Evolutionary conservation across 1,140 invertebrate genomes (phyloP), one percentile per base, ranked within the genome.

Genomic region (Idris sp.): DNA sequence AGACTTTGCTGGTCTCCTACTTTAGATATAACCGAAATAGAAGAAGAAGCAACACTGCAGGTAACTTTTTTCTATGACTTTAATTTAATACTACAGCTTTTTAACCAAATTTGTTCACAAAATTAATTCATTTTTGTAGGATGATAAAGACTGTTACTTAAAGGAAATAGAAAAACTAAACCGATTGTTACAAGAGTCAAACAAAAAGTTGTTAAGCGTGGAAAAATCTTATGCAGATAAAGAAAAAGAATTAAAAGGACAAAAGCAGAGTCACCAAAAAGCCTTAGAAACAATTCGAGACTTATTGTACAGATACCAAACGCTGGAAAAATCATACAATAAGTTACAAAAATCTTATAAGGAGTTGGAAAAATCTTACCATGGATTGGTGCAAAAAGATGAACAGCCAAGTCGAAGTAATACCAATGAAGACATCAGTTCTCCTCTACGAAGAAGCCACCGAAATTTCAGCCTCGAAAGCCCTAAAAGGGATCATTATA

Each of bases 211-310:
- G 3, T 83, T 79, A 10, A 86, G 76, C 25, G 53, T 77, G 2
- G 77, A 84, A 48, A 81, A 86, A 48, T 58, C 78, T 0, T 31
- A 36, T 0, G 77, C 84, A 6, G 51, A 58, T 18, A 36, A 46
- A 3, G 40, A 46, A 28, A 25, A 46, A 82, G 11, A 84, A 83
- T n/a, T 49, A 13, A 81, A 84, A 3, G n/a, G 87, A 0, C 79
- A 86, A 19, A 48, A 36, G 10, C 15, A 56, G 0, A 79, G 84
- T 1, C 77, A 86, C 15, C 74, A 82, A 22, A 85, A 84, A 16
- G 86, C 85, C 0, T 73, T 86, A 8, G 81, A 80, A 41, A 81
- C 81, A 14, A 87, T 88, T 30, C 85, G 87, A 64, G 82, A 83
- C 3, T 82, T 88, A n/a, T 79, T 88, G 67, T 73, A 80, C 13